Base-by-base conservation (phyloP, 2,888 invertebrate genomes). In the Calameuta filiformis region DNA sequence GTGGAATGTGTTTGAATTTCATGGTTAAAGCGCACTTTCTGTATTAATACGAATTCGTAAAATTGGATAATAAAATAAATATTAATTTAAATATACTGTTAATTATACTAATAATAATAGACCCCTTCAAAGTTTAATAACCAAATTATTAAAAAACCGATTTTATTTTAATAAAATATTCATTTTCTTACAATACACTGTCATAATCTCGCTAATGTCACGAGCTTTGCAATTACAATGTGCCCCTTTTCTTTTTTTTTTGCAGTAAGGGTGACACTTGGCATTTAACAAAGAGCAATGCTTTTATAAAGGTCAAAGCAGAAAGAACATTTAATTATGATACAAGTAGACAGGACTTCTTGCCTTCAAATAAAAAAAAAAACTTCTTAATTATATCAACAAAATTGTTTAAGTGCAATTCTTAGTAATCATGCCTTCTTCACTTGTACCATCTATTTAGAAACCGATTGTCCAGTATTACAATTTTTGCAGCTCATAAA, bases 41-140 rank as follows among this genome's bases (percentile, higher is more conserved):
- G 79, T 80, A 78, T 81, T 81, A 73, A 56, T 75, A 78, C 76
- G 74, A 9, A 77, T 79, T 80, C 75, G 73, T 80, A 80, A 79
- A 76, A 81, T 81, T 81, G 76, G 77, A 76, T 77, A 81, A 82
- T 81, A 82, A 82, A 82, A 23, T 2, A 56, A 56, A 56, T 56
- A 79, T 77, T 78, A 81, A 79, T 81, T 81, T 79, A 79, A 82
- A 56, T 23, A 6, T 56, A 56, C 23, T 56, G 15, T 40, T 40
- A 40, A 40, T 40, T 40, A 40, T 6, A 15, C 23, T 23, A 23
- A 23, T 56, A 23, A 9, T 1, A 9, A 23, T 56, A 23, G 15
- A 9, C 9, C 6, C 9, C 6, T 23, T 23, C 23, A 23, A 56
- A 56, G 15, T 34, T 35, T 30, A 30, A 37, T n/a, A 15, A 35